phyloP scores from a whole-genome alignment of 2,797 vertebrate species.

The Rhinogobio ventralis region DNA sequence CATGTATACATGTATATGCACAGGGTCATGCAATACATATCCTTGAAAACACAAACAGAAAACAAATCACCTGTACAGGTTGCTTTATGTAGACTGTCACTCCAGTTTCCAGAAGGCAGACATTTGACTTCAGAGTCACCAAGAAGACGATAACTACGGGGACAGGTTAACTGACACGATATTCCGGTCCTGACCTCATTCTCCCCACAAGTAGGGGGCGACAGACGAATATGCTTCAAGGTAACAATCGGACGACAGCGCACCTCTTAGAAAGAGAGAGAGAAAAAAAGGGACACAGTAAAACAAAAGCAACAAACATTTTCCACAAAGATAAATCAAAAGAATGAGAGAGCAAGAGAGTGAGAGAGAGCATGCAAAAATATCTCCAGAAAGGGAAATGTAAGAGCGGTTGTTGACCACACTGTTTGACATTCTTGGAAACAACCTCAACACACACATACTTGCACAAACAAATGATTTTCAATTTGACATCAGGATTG shows the following conservation, averaged over 20 bases:
- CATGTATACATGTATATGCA: neutral
- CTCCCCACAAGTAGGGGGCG: conserved; percentile 84
- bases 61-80: conserved; percentile 85
- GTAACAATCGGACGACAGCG: conserved; percentile 81
- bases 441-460: conserved; percentile 31
- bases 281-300: neutral
- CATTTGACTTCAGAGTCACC: conserved; percentile 85
- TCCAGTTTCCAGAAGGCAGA: conserved; percentile 89
- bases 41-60: conserved; percentile 11
- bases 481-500: conserved; percentile 36
- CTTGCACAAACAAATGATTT: conserved; percentile 26
- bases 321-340: conserved; percentile 11
- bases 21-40: neutral
- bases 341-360: conserved; percentile 1
- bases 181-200: conserved; percentile 78
- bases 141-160: conserved; percentile 83
- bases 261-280: conserved; percentile 77
- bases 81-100: conserved; percentile 79
- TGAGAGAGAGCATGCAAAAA: conserved; percentile 56
- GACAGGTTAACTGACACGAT: conserved; percentile 86
- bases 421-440: conserved; percentile 40
- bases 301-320: conserved; percentile 9
- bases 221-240: conserved; percentile 78
- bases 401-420: conserved; percentile 47
- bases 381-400: conserved; percentile 56